phyloP scores from a whole-genome alignment of 1,140 invertebrate genomes.

The Pseudomyrmex concolor region DNA sequence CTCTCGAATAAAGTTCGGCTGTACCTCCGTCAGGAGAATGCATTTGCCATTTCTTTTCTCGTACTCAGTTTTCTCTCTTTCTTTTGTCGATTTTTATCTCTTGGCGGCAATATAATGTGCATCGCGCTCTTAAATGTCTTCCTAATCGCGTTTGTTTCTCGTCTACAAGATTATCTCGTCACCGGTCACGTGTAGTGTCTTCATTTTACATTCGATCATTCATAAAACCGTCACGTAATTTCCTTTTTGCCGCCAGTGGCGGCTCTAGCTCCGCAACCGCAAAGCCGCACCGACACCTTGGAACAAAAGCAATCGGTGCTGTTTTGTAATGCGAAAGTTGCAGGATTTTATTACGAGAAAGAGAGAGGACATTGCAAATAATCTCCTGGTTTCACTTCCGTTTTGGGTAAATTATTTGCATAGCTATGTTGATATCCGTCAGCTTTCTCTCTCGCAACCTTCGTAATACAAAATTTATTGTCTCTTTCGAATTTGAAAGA shows the following conservation, averaged over 20 bases:
- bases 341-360: background rate
- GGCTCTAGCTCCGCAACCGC: background rate
- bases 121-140: background rate
- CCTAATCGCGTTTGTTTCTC: constrained; percentile 19
- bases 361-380: background rate
- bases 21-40: background rate
- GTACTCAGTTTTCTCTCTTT: no score
- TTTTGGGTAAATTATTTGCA: background rate
- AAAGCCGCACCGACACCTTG: background rate
- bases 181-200: background rate
- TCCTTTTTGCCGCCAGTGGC: constrained; percentile 17
- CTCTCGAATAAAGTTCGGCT: constrained; percentile 38
- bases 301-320: background rate
- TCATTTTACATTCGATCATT: constrained; percentile 6
- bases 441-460: constrained; percentile 16
- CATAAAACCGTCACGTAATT: constrained; percentile 46
- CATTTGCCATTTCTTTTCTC: background rate
- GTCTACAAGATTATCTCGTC: constrained; percentile 13
- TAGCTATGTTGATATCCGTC: background rate
- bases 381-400: background rate
- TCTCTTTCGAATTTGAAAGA: background rate
- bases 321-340: background rate
- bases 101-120: no score
- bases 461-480: background rate
- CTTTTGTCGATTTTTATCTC: no score